Percentiles rank a stretch among this genome's conserved stretches.
Evolutionary conservation across 2,797 vertebrate species (phyloP).

Genomic region (Otolemur crassicaudatus): DNA sequence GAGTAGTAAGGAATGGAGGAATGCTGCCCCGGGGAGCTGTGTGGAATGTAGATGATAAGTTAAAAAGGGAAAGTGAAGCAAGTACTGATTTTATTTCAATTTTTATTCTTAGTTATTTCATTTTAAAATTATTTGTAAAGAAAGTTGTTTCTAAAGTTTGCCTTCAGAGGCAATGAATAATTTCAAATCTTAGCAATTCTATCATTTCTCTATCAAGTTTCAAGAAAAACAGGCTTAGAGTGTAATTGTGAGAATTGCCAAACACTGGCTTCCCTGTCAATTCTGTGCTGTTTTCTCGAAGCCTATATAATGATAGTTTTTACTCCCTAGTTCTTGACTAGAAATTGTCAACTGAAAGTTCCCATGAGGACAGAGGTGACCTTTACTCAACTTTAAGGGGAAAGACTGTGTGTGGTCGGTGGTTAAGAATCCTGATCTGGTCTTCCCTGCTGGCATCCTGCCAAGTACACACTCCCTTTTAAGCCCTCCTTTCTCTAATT

Average conservation of each 20-base stretch:
- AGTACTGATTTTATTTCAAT: slow-evolving; percentile 12
- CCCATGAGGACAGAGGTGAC: not conserved
- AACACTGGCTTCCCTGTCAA: not conserved
- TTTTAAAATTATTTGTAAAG: slow-evolving; percentile 10
- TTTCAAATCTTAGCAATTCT: slow-evolving; percentile 20
- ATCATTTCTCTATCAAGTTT: not conserved
- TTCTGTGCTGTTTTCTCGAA: not conserved
- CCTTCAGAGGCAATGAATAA: not conserved
- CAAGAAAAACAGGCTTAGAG: not conserved
- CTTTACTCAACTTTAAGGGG: not conserved
- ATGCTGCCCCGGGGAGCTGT: slow-evolving; percentile 77
- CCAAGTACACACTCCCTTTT: not conserved
- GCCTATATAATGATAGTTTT: not conserved
- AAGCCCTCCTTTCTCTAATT: not conserved
- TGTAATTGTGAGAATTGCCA: not conserved
- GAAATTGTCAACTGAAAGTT: not conserved
- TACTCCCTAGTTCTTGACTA: not conserved
- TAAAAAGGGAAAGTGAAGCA: slow-evolving; percentile 56
- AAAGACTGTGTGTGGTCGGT: not conserved
- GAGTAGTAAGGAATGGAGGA: slow-evolving; percentile 70
- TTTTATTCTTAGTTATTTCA: slow-evolving; percentile 15
- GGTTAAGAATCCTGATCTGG: not conserved
- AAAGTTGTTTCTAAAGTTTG: slow-evolving; percentile 44
- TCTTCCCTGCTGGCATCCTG: not conserved
- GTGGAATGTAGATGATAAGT: slow-evolving; percentile 81